Conservation (phyloP, 2,797 vertebrate genomes). For the Macropodus opercularis region DNA sequence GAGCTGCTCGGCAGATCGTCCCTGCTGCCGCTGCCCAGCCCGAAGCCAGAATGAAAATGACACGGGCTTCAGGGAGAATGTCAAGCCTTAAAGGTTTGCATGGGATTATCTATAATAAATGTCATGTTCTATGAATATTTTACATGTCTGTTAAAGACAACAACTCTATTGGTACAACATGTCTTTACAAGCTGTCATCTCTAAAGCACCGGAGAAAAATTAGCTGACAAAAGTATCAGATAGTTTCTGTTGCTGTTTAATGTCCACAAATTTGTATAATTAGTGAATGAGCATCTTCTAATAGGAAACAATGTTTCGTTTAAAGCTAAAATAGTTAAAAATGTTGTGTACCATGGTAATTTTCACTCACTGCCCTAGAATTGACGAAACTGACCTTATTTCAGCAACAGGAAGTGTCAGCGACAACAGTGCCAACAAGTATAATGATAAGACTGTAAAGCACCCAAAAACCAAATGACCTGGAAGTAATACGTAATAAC, state of each 20-base stretch:
- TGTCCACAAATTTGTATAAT: too few species aligned
- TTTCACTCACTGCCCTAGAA: too few species aligned
- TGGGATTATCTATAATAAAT: conserved; percentile 30
- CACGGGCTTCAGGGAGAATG: conserved; percentile 11
- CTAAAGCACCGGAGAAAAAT: neutral
- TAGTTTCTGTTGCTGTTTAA: too few species aligned
- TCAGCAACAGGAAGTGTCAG: too few species aligned
- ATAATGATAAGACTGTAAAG: too few species aligned
- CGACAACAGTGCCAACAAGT: too few species aligned
- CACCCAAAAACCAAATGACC: conserved; percentile 46
- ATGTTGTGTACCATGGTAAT: too few species aligned
- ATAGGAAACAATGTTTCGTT: too few species aligned
- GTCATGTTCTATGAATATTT: conserved; percentile 28
- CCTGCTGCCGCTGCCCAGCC: conserved; percentile 2
- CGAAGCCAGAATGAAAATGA: conserved; percentile 6
- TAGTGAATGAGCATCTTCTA: too few species aligned
- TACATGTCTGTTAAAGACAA: conserved; percentile 7
- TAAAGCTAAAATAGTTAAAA: too few species aligned
- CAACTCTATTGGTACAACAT: neutral
- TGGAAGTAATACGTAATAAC: conserved; percentile 50
- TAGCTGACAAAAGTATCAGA: too few species aligned
- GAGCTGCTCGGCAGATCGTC: conserved; percentile 1
- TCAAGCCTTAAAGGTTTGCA: neutral
- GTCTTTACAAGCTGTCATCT: neutral
- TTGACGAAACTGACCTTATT: too few species aligned